Evolutionary conservation across 2,797 vertebrate species (phyloP).

Genomic region (Thamnophis elegans): DNA sequence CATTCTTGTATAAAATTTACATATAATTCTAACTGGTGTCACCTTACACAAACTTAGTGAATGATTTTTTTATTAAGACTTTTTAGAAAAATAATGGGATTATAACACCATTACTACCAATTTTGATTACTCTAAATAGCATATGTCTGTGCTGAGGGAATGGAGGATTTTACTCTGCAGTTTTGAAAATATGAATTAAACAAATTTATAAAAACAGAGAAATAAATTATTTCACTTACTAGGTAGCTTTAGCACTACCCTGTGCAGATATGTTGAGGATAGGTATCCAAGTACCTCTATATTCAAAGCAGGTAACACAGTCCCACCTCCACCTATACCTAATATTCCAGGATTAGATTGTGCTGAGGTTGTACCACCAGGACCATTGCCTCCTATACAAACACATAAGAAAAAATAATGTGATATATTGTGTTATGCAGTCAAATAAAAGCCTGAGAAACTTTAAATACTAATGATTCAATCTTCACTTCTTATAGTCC

Average conservation of each 20-base stretch:
- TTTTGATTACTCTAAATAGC: background rate
- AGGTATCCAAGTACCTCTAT: conserved; percentile 97
- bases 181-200: background rate
- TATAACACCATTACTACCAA: background rate
- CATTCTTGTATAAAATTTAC: background rate
- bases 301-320: conserved; percentile 93
- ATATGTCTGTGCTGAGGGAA: background rate
- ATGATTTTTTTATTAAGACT: background rate
- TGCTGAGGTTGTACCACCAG: conserved; percentile 74
- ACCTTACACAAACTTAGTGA: background rate
- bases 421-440: background rate
- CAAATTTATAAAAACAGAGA: background rate
- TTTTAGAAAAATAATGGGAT: background rate
- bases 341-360: conserved; percentile 81
- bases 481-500: background rate
- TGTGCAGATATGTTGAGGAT: conserved; percentile 92
- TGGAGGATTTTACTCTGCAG: background rate
- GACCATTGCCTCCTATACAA: conserved; percentile 72
- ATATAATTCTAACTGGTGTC: background rate
- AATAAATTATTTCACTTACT: conserved; percentile 79
- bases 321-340: conserved; percentile 79
- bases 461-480: background rate
- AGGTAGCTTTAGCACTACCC: conserved; percentile 96
- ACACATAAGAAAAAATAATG: conserved; percentile 14
- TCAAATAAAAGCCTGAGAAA: background rate